A percentile compares a stretch with the other conserved stretches of the same genome.
Evolutionary conservation across 2,888 invertebrate genomes (phyloP).

Genomic region (Dasypogon diadema): DNA sequence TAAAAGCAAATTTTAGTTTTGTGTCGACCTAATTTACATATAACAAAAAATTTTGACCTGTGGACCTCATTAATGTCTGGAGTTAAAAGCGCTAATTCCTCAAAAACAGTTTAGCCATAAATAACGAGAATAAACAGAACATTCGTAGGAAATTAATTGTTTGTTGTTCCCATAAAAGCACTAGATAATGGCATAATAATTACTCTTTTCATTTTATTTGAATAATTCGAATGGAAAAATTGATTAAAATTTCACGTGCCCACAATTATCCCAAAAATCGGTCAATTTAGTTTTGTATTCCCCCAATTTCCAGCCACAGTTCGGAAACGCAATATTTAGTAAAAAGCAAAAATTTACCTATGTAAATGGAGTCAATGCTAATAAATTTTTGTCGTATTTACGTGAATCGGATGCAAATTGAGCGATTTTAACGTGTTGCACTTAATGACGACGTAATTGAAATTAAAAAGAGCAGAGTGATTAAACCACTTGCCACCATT

Average conservation of each 20-base stretch:
- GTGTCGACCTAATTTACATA: no score
- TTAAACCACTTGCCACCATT: conserved; percentile 42
- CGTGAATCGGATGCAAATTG: conserved; percentile 42
- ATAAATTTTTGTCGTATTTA: conserved; percentile 42
- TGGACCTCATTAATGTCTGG: no score
- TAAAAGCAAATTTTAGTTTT: no score
- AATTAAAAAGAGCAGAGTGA: conserved; percentile 51
- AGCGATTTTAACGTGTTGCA: conserved; percentile 55
- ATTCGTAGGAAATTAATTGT: conserved; percentile 29
- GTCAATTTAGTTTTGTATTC: conserved; percentile 35
- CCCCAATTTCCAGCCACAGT: background rate
- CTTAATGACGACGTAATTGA: conserved; percentile 54
- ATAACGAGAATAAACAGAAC: background rate
- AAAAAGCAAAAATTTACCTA: conserved; percentile 18
- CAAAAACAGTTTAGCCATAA: no score
- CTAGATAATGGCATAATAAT: conserved; percentile 39
- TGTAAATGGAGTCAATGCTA: conserved; percentile 21
- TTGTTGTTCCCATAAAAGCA: background rate
- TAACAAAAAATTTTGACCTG: no score
- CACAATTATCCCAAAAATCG: conserved; percentile 43
- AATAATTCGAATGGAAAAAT: conserved; percentile 40
- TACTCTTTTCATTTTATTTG: conserved; percentile 37
- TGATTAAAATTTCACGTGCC: conserved; percentile 38
- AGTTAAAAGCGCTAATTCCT: no score
- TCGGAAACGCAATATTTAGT: conserved; percentile 10